Base-by-base conservation (phyloP, 30 jellyfish, hydroid and myxozoan genomes). In the Chrysaora quinquecirrha region DNA sequence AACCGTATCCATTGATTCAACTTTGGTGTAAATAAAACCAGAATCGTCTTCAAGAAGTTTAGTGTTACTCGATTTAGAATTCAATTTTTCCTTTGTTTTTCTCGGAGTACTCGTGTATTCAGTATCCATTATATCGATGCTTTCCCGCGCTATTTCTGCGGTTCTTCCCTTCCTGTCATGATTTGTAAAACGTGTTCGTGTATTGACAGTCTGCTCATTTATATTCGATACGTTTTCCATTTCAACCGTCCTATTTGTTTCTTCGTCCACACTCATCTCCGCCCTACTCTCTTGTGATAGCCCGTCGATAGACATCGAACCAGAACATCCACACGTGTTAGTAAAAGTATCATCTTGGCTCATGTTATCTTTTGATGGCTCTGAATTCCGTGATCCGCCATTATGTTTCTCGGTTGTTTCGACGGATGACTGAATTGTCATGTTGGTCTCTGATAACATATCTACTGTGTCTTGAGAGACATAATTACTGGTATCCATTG, bases 91-190 rank as follows among this genome's bases (percentile, higher is more conserved):
- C 11, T 80, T 63, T 16, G 72, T 24, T 80, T 80, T 80, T n/a
- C 90, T 61, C 0, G 90, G 90, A 34, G 90, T 80, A 34, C 90
- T 80, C 21, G 90, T 80, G 48, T 79, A 80, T 30, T 80, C 58
- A 6, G 90, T 64, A 38, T 80, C 90, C 38, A 47, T 47, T 29
- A 80, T 66, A 66, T 80, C 90, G 21, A 80, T 66, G 34, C 83
- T 25, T 2, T 64, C 90, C 50, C 83, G 83, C 71, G 83, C 34
- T n/a, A 11, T 43, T 67, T 69, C 83, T 20, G 78, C 76, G 71
- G 19, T 2, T 19, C 46, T 66, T 28, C 72, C 66, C 65, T 12
- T 33, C 83, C 84, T 54, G 34, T 80, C 90, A 65, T 80, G 84
- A 30, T 80, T 66, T 23, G 89, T 78, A 64, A 63, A 63, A n/a